These are phyloP conservation scores for Entomobrya proxima DNA, from an alignment of 2,888 invertebrate genomes.

Conservation along the genomic window DNA sequence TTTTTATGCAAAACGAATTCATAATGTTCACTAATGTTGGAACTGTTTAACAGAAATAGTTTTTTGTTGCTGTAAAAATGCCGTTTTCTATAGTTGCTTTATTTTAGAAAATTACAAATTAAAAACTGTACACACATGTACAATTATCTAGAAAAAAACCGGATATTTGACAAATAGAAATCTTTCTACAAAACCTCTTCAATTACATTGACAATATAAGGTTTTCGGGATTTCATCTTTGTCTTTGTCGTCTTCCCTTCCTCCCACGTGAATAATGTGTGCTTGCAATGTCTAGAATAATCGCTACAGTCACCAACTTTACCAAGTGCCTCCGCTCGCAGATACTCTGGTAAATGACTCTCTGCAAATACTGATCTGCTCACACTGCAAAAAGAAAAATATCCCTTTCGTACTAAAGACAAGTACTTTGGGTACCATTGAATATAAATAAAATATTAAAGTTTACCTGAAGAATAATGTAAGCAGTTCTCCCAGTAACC, in stretches of 20 bases:
- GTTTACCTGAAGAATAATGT: slow-evolving; percentile 68
- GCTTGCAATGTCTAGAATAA: slow-evolving; percentile 39
- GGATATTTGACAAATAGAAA: background rate
- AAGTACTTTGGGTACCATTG: no score
- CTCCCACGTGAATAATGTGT: slow-evolving; percentile 60
- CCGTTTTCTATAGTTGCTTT: background rate
- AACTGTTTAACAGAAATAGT: background rate
- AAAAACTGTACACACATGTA: background rate
- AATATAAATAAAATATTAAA: background rate
- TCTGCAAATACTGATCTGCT: slow-evolving; percentile 67
- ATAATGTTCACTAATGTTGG: background rate
- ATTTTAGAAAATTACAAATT: no score
- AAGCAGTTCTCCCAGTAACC: slow-evolving; percentile 64
- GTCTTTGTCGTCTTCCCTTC: background rate
- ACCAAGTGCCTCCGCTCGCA: slow-evolving; percentile 59
- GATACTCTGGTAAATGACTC: slow-evolving; percentile 60
- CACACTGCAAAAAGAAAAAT: slow-evolving; percentile 44
- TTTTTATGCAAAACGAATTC: background rate
- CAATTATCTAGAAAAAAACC: background rate
- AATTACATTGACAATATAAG: background rate
- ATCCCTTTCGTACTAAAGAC: background rate
- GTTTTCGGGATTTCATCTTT: background rate
- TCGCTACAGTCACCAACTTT: slow-evolving; percentile 57
- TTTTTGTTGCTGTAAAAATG: background rate
- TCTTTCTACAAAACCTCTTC: background rate